These are phyloP conservation scores for Micrastur ruficollis DNA, from an alignment of 2,797 vertebrate genomes.

Conservation along the genomic window DNA sequence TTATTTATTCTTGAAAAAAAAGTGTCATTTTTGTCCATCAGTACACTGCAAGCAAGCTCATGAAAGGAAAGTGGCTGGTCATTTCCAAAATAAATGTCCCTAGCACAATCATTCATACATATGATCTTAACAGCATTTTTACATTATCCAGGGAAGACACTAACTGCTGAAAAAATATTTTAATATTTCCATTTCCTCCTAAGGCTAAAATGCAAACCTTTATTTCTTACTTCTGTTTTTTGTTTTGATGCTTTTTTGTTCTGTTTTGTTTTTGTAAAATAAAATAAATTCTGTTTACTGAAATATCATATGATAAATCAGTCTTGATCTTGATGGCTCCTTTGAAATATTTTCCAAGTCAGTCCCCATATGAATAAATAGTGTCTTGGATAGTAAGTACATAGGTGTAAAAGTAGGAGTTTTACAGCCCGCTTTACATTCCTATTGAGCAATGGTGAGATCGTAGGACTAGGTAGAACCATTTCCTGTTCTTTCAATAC, in stretches of 20 bases:
- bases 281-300: background rate
- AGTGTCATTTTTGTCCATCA: background rate
- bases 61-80: background rate
- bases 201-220: background rate
- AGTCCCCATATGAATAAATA: background rate
- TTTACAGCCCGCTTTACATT: background rate
- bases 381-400: background rate
- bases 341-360: background rate
- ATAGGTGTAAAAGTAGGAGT: background rate
- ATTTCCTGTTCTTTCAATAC: background rate
- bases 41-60: background rate
- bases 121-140: background rate
- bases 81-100: background rate
- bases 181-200: background rate
- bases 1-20: background rate
- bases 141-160: background rate
- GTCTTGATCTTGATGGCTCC: background rate
- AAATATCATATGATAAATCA: background rate
- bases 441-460: background rate
- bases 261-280: background rate
- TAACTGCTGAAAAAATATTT: background rate
- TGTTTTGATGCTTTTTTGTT: background rate
- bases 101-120: background rate
- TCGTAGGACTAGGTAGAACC: background rate
- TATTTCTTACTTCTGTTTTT: background rate